phyloP scores from a whole-genome alignment of 1,140 invertebrate genomes.

The Hylaeus volcanicus region DNA sequence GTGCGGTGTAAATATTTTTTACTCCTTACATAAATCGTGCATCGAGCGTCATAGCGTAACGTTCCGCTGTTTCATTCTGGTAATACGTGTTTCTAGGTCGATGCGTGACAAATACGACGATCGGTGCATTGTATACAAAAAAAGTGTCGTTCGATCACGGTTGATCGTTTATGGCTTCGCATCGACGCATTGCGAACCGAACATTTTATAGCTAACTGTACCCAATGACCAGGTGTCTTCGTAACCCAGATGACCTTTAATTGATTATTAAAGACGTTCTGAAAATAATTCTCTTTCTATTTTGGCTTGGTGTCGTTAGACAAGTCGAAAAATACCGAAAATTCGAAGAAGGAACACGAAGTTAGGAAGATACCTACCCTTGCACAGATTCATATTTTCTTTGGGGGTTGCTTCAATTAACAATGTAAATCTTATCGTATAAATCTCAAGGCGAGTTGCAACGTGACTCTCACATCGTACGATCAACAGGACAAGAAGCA shows the following conservation, averaged over 20 bases:
- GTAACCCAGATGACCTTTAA: background rate
- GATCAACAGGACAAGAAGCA: background rate
- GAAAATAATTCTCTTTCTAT: too few species aligned
- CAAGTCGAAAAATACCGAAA: too few species aligned
- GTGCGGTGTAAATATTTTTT: background rate
- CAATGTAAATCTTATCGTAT: background rate
- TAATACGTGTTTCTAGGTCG: constrained; percentile 32
- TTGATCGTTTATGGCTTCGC: background rate
- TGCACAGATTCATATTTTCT: too few species aligned
- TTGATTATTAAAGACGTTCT: background rate
- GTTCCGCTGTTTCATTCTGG: constrained; percentile 12
- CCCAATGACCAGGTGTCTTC: background rate
- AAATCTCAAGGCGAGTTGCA: background rate
- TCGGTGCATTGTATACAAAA: background rate
- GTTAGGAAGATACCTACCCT: background rate
- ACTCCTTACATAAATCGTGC: background rate
- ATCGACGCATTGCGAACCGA: background rate
- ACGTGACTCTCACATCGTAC: background rate
- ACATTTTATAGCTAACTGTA: background rate
- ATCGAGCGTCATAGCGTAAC: background rate
- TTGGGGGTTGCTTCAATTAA: background rate
- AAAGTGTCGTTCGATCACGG: constrained; percentile 10
- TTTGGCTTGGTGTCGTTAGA: too few species aligned
- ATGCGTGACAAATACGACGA: background rate
- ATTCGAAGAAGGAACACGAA: background rate